These are phyloP conservation scores for Pseudomyrmex pallidus DNA, from an alignment of 1,140 invertebrate species.

Conservation along the genomic window DNA sequence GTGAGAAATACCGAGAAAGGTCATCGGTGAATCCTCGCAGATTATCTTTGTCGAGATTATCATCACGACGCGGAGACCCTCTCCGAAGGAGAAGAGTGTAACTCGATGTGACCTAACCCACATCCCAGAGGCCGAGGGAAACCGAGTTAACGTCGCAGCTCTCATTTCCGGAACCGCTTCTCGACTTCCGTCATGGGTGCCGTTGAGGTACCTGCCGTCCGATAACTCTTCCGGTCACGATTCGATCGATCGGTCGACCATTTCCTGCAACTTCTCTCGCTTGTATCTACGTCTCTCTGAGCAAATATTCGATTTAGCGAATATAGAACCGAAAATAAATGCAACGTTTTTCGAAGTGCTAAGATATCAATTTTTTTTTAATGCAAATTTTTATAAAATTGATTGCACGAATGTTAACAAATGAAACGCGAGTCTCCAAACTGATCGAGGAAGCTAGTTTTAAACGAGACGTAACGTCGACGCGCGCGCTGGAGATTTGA, in stretches of 20 bases:
- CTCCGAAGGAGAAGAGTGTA: constrained; percentile 12
- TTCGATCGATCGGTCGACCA: constrained; percentile 24
- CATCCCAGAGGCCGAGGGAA: constrained; percentile 72
- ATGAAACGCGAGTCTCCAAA: background rate
- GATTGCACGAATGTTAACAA: background rate
- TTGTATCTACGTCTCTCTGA: background rate
- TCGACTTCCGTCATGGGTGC: constrained; percentile 80
- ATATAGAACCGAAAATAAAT: background rate
- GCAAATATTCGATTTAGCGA: background rate
- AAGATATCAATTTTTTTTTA: background rate
- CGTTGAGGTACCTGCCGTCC: constrained; percentile 61
- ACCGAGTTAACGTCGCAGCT: constrained; percentile 78
- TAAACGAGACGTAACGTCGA: background rate
- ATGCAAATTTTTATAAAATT: background rate
- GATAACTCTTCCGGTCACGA: constrained; percentile 38
- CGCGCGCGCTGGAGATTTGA: constrained; percentile 19
- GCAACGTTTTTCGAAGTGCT: background rate
- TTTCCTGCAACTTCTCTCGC: background rate
- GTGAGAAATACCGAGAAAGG: background rate
- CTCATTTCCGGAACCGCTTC: constrained; percentile 84
- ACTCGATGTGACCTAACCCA: constrained; percentile 54
- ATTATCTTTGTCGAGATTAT: constrained; percentile 37
- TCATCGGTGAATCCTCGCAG: background rate
- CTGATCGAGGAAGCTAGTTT: background rate
- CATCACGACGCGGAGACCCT: constrained; percentile 6